Evolutionary conservation across 1,140 invertebrate genomes (phyloP).

Genomic region (Caenorhabditis remanei): DNA sequence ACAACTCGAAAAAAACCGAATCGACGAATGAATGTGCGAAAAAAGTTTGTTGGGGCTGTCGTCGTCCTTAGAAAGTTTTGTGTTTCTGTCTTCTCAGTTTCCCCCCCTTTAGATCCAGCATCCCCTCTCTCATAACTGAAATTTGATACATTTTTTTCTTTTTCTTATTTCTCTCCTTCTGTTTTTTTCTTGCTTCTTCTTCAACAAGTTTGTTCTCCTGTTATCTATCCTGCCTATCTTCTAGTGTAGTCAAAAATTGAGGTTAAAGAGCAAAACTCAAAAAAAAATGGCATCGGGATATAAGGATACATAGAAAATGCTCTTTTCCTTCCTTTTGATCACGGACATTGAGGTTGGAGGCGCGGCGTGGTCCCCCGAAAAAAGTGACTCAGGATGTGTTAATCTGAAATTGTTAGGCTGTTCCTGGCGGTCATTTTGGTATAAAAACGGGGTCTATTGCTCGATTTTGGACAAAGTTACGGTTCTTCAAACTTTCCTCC

Average conservation of each 20-base stretch:
- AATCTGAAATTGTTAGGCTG: too few species aligned
- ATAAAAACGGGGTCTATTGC: not conserved
- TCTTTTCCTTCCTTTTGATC: too few species aligned
- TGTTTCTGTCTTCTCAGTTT: slow-evolving; percentile 1
- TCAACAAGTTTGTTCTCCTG: not conserved
- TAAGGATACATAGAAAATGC: too few species aligned
- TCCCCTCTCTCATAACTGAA: slow-evolving; percentile 22
- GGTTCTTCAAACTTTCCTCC: not conserved
- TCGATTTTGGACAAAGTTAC: not conserved
- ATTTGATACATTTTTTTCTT: slow-evolving; percentile 16
- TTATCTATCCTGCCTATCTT: too few species aligned
- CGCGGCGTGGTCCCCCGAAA: too few species aligned
- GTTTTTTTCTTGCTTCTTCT: not conserved
- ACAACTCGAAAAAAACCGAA: not conserved
- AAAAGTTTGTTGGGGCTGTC: not conserved
- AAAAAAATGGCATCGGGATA: too few species aligned
- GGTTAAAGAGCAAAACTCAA: too few species aligned
- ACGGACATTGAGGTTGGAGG: too few species aligned
- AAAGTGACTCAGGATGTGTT: too few species aligned
- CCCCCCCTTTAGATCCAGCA: not conserved
- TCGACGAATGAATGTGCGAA: slow-evolving; percentile 24
- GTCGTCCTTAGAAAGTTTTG: not conserved
- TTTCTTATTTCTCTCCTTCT: not conserved
- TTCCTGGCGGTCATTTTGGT: not conserved
- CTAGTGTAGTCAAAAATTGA: too few species aligned